Evolutionary conservation across 1,140 invertebrate species (phyloP), one percentile per base, ranked within the genome.

Genomic region (Apocrypta bakeri): DNA sequence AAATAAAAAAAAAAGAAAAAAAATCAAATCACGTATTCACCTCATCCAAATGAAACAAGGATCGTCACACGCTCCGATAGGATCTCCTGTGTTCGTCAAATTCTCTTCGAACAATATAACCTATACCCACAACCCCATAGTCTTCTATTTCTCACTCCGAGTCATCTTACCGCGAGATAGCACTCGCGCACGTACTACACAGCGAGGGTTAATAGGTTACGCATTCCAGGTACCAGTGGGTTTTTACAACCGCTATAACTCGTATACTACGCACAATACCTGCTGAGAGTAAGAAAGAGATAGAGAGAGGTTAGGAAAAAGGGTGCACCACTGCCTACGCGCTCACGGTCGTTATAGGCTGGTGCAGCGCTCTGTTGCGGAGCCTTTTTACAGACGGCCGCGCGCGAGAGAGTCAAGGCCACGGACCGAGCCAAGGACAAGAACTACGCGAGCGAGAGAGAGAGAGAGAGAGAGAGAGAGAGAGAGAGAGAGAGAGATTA

Each of bases 331-430:
- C 48, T 56, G 48, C 48, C 48, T 56, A 56, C 48, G 48, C 48
- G 48, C 17, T n/a, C n/a, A n/a, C 42, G 42, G 12, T 48, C 48
- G 48, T 56, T 56, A 56, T 56, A 21, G 48, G 48, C 4, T 17
- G 48, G 48, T 21, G 48, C 48, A 56, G 12, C 42, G 4, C 42
- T 48, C 14, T 56, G 48, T 17, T 48, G 42, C 42, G 14, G 17
- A 21, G 48, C 17, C 24, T 71, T 79, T 79, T 69, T 71, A 25
- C 66, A 79, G 77, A 79, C 77, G 64, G 24, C 4, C 48, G 21
- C 42, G 48, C 3, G 79, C 83, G 81, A 68, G 81, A 81, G 78
- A 85, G 84, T 85, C 71, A 79, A 84, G 78, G 27, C 78, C 27
- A 40, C 8, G 6, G 14, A 56, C 17, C 40, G 31, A n/a, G 3